phyloP scores from a whole-genome alignment of 2,888 invertebrate species.

The Caenorhabditis sp. region DNA sequence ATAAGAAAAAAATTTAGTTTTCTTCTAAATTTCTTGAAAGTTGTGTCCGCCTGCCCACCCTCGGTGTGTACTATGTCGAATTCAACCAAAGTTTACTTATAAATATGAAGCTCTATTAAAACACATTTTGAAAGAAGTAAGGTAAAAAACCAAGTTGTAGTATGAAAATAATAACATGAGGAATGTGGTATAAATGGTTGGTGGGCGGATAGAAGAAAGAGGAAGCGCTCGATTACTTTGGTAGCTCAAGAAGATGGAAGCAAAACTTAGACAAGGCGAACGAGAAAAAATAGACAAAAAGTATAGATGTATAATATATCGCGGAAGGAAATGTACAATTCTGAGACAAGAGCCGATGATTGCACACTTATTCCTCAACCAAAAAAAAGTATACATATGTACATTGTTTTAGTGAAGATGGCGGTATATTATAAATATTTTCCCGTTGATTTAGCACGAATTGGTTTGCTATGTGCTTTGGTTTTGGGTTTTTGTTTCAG shows the following conservation, averaged over 20 bases:
- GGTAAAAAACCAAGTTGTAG: neutral
- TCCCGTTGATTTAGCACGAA: slow-evolving; percentile 42
- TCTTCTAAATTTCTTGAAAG: neutral
- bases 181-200: slow-evolving; percentile 16
- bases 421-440: slow-evolving; percentile 10
- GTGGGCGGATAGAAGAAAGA: slow-evolving; percentile 25
- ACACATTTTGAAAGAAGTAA: too few species aligned
- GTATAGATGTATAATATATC: slow-evolving; percentile 4
- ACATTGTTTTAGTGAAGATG: slow-evolving; percentile 24
- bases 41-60: neutral
- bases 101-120: too few species aligned
- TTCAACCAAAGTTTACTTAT: neutral
- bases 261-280: slow-evolving; percentile 10
- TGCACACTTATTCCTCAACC: slow-evolving; percentile 24
- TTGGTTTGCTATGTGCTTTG: slow-evolving; percentile 16
- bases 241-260: slow-evolving; percentile 5
- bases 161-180: neutral
- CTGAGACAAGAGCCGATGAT: slow-evolving; percentile 32
- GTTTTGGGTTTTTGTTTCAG: slow-evolving; percentile 13
- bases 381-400: slow-evolving; percentile 2
- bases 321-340: slow-evolving; percentile 49
- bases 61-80: neutral
- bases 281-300: neutral
- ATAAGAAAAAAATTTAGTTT: neutral
- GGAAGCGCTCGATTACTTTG: slow-evolving; percentile 45